Evolutionary conservation across 2,113 vertebrate species (phyloP), one percentile per base, ranked within the genome.

Genomic region (Alouatta palliata): DNA sequence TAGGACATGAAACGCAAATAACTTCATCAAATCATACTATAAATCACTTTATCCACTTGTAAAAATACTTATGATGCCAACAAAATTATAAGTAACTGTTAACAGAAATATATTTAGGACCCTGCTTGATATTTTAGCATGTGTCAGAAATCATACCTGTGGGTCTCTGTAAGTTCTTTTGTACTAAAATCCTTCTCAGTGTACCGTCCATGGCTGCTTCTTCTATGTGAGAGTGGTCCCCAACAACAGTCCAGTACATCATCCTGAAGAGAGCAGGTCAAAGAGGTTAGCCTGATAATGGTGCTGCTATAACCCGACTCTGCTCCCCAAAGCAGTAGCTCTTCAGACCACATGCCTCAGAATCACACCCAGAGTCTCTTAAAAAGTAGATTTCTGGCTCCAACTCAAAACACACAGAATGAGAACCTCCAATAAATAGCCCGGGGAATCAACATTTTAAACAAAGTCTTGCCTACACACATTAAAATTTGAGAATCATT

Each of bases 221-320:
- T 95, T 99, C 99, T 91, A 99, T 99, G 85, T 99, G 99, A 61
- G 99, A 99, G 90, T 99, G 99, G 95, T 99, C 99, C 9, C 99
- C 99, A 92, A 99, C 98, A 43, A 99, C 99, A 35, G 99, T 99
- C 99, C 99, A 99, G 96, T 99, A 99, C 99, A 99, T 99, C 99
- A 99, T 99, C 95, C 99, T 99, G 97, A 68, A 96, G 95, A 91
- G 3, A 70, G 54, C 0, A 73, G 2, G 35, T 43, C 43, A 92
- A 49, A 19, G 7, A 47, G 9, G 14, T 97, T 88, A 97, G 56
- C 20, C 21, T 45, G 6, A 5, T n/a, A 6, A 54, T 21, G 13
- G 3, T 91, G 14, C 40, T 32, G 8, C 14, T 25, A 30, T 11
- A 75, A 71, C 4, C 5, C 9, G 30, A 5, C 7, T 94, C 32